Percentiles rank a stretch among this genome's conserved stretches.
phyloP scores from a whole-genome alignment of 2,797 vertebrate genomes.

The Pogonophryne albipinna region DNA sequence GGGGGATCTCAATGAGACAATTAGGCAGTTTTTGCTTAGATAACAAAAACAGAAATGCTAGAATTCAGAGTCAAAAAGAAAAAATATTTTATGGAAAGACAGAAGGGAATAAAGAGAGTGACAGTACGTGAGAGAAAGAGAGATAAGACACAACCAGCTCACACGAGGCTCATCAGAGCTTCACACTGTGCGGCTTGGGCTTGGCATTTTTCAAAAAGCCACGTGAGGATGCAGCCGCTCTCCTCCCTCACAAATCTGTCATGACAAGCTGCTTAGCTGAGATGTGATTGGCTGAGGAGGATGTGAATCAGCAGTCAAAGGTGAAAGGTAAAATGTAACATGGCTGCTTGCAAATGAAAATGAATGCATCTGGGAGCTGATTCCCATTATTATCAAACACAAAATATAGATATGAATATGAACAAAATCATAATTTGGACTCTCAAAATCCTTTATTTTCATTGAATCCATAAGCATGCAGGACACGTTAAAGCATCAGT shows the following conservation, averaged over 20 bases:
- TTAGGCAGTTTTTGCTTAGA: neutral
- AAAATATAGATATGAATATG: constrained; percentile 1
- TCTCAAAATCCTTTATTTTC: neutral
- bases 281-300: constrained; percentile 60
- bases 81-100: neutral
- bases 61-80: neutral
- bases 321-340: constrained; percentile 59
- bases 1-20: neutral
- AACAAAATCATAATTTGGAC: neutral
- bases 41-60: constrained; percentile 1
- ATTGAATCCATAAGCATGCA: neutral
- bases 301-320: constrained; percentile 59
- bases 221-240: constrained; percentile 60
- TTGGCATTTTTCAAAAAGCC: constrained; percentile 66
- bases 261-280: constrained; percentile 35
- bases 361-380: neutral
- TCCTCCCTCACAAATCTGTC: constrained; percentile 53
- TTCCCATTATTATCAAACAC: neutral
- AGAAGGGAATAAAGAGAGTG: constrained; percentile 3
- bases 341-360: constrained; percentile 19
- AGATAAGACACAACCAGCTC: constrained; percentile 40
- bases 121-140: constrained; percentile 24
- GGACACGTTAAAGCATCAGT: neutral
- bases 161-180: constrained; percentile 53
- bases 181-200: constrained; percentile 48